Conservation (phyloP, 2,113 vertebrate species). For the Periophthalmodon schlosseri region DNA sequence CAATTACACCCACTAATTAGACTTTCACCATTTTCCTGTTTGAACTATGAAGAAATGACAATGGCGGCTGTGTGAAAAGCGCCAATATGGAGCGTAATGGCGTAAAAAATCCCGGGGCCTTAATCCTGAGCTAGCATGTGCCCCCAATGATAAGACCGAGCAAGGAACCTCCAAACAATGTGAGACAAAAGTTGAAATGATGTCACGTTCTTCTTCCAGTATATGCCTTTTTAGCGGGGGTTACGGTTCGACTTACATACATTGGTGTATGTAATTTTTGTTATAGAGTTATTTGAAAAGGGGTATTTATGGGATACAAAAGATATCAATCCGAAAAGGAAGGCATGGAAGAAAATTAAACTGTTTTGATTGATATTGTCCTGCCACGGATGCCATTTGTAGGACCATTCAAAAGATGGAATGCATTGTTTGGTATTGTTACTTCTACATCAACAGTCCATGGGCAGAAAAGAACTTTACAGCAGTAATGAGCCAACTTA, state of each 20-base stretch:
- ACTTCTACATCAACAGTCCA: too few relatives aligned
- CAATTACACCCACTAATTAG: constrained; percentile 83
- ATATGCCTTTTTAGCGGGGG: constrained; percentile 35
- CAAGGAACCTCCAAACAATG: constrained; percentile 30
- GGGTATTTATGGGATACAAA: neutral
- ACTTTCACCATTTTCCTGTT: constrained; percentile 81
- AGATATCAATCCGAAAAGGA: neutral
- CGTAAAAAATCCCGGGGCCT: constrained; percentile 74
- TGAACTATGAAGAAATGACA: constrained; percentile 81
- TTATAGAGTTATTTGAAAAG: neutral
- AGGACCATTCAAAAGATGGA: neutral
- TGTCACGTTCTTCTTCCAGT: constrained; percentile 63
- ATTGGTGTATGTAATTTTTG: neutral
- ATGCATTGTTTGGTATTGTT: too few relatives aligned
- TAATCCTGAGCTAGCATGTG: constrained; percentile 77
- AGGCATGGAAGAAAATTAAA: too few relatives aligned
- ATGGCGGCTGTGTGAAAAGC: constrained; percentile 78
- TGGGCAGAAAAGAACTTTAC: too few relatives aligned
- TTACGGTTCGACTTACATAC: neutral
- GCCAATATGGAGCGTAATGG: constrained; percentile 70
- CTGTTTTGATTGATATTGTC: neutral
- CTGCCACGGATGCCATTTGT: neutral
- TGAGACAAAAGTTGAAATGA: constrained; percentile 42
- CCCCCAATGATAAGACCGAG: constrained; percentile 73
- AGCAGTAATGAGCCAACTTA: too few relatives aligned